Evolutionary conservation across 1,140 invertebrate species (phyloP), one percentile per base, ranked within the genome.

Genomic region (Lepidurus couesii): DNA sequence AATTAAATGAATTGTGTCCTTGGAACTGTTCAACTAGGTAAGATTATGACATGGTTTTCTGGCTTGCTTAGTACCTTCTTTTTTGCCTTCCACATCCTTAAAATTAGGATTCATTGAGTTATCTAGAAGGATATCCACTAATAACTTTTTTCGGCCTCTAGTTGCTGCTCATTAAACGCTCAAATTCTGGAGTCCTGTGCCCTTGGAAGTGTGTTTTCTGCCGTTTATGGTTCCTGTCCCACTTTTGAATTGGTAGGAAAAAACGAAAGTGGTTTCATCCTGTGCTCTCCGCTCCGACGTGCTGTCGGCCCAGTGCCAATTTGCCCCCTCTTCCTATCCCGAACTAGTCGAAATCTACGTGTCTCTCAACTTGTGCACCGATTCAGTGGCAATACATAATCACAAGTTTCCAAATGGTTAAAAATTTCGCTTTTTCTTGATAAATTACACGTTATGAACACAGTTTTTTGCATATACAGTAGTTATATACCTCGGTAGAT

Each of bases 301-400:
- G 16, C 53, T 65, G 53, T 65, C 21, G 16, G 53, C n/a, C 53
- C 53, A 65, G 53, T 65, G 53, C 53, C 53, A 65, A 65, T 65
- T 65, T 65, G 53, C 16, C n/a, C 53, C 45, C 8, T 21, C 13
- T 13, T 21, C 21, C 53, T 65, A 21, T 34, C 53, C 53, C 21
- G 7, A 13, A 65, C 53, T 65, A 65, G 53, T 65, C 53, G 53
- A 65, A 65, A 65, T 7, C 16, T 65, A 65, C 53, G 53, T 65
- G 53, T 65, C 13, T 21, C 16, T 21, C 2, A 34, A 34, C 53
- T 65, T 65, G 45, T 47, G 53, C 4, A 65, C 53, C 21, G 21
- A 21, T 65, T 65, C 53, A 65, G 53, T 65, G 53, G 53, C 53
- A 65, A 65, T 65, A 65, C 53, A 65, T 21, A 7, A 65, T 65